Base-by-base conservation (phyloP, 2,888 invertebrate genomes). In the Cylloceria caligata region DNA sequence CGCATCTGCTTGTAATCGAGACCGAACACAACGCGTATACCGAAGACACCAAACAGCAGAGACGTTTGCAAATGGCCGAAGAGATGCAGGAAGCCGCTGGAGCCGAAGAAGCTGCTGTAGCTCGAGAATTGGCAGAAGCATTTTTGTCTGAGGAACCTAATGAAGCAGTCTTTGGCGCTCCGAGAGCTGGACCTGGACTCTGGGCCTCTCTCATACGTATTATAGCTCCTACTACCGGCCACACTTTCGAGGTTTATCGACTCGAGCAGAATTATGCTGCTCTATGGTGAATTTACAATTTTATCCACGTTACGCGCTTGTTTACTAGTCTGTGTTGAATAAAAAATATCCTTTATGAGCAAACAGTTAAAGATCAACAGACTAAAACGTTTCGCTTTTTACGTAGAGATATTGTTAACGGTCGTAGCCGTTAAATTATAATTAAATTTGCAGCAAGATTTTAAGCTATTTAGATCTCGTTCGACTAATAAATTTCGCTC, bases 1-100 rank as follows among this genome's bases (percentile, higher is more conserved):
- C 97, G 36, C 97, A 98, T 90, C 95, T 99, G 73, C 95, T 99
- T 65, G 95, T 99, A 73, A 95, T 99, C 52, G 99, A 99, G 93
- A 98, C 99, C 11, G 99, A 99, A 93, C 99, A 99, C 92, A 99
- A 99, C 92, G 97, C 99, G 0, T 99, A 99, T 92, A 99, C 99
- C 0, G 99, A 99, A 88, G 97, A 98, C 86, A 98, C 98, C 57
- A 99, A 99, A 92, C 96, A 96, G 88, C 97, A 97, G 88, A 95
- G 98, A 81, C 95, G 98, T 88, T 95, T 98, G 74, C 99, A 99
- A 94, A 99, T 99, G 98, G 99, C 99, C 0, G 98, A 99, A 91
- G 98, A 99, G 93, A 98, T 99, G 98, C 96, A 98, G 81, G 98
- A 99, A 93, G 98, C 99, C 0, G 99, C 99, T 1, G 98, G 97